Percentiles rank a stretch among this genome's conserved stretches.
Conservation (phyloP, 1,140 invertebrate species). For the Argopecten irradians region DNA sequence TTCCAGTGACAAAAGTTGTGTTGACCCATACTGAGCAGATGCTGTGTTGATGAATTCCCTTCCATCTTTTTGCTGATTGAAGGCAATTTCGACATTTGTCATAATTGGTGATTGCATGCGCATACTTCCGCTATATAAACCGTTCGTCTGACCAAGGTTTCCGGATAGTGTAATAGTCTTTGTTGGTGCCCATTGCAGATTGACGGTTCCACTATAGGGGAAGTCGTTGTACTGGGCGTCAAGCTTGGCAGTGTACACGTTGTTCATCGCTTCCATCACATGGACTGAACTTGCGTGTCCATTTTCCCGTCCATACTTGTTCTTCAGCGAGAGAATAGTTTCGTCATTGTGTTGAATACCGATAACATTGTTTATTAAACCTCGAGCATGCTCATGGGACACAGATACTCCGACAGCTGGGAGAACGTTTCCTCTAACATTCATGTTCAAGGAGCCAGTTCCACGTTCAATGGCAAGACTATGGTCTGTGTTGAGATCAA, state of each 20-base stretch:
- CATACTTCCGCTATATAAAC: background rate
- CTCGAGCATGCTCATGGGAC: background rate
- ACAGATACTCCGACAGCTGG: background rate
- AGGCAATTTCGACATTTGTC: background rate
- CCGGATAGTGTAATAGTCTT: background rate
- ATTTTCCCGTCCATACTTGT: constrained; percentile 30
- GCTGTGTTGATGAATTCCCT: background rate
- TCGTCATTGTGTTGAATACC: background rate
- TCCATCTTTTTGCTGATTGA: constrained; percentile 12
- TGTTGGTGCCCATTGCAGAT: background rate
- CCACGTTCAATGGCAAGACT: background rate
- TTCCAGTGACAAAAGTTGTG: constrained; percentile 33
- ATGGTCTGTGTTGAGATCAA: constrained; percentile 46
- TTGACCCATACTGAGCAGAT: background rate
- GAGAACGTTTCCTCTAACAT: background rate
- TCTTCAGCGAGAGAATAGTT: constrained; percentile 33
- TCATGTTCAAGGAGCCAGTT: background rate
- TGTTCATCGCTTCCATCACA: constrained; percentile 30
- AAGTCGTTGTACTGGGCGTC: constrained; percentile 27
- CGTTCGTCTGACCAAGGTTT: background rate
- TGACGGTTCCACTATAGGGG: background rate
- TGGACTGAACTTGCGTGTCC: constrained; percentile 1
- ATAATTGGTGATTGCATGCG: constrained; percentile 29
- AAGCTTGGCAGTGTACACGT: constrained; percentile 37
- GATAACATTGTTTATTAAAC: background rate